Evolutionary conservation across 2,797 vertebrate genomes (phyloP).

Genomic region (Cyclura pinguis): DNA sequence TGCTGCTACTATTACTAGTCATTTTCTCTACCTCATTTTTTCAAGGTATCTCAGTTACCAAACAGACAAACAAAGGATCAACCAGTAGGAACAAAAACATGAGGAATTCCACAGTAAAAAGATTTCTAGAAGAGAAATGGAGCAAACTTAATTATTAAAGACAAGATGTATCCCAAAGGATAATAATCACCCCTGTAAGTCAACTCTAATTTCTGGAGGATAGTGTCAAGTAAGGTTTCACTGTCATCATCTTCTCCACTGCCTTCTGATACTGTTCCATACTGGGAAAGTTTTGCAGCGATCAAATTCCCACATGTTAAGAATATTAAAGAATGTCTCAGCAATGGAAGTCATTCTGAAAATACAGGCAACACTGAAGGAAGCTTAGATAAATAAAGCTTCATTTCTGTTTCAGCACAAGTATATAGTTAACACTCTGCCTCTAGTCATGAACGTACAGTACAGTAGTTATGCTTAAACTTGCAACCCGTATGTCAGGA

Average conservation of each 20-base stretch:
- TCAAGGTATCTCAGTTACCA: not conserved
- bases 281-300: not conserved
- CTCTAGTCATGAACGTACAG: constrained; percentile 9
- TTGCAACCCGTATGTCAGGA: not conserved
- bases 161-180: not conserved
- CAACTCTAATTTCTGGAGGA: not conserved
- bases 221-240: not conserved
- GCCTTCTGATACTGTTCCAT: not conserved
- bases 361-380: not conserved
- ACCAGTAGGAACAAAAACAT: constrained; percentile 4
- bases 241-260: not conserved
- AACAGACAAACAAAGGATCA: not conserved
- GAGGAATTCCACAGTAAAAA: not conserved
- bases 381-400: constrained; percentile 4
- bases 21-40: constrained; percentile 15
- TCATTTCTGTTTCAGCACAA: constrained; percentile 12
- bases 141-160: not conserved
- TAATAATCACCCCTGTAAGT: not conserved
- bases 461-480: constrained; percentile 18
- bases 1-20: fast-evolving
- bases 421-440: not conserved
- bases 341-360: not conserved
- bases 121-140: not conserved
- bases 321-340: not conserved
- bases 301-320: not conserved